phyloP scores from a whole-genome alignment of 2,797 vertebrate species.

The Diplodus puntazzo region DNA sequence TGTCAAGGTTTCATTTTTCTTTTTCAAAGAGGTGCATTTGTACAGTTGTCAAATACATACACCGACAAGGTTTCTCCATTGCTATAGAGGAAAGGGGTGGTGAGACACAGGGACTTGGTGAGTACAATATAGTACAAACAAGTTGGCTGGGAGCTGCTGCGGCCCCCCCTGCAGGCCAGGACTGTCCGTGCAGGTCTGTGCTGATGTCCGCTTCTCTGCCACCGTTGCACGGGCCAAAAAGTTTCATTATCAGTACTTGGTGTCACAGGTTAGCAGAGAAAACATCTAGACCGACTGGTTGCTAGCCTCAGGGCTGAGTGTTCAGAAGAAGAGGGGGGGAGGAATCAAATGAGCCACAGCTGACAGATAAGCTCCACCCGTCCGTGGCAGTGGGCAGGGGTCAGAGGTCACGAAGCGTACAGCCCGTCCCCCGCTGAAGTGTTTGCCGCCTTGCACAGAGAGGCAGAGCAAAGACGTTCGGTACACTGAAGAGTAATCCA shows the following conservation, averaged over 20 bases:
- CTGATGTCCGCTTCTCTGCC: conserved; percentile 70
- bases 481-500: conserved; percentile 74
- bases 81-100: conserved; percentile 77
- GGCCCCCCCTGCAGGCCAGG: conserved; percentile 64
- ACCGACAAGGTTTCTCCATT: conserved; percentile 79
- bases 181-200: conserved; percentile 68
- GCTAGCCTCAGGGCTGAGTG: conserved; percentile 66
- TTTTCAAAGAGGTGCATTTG: conserved; percentile 84
- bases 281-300: conserved; percentile 63
- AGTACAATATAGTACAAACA: conserved; percentile 83
- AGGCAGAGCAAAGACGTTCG: conserved; percentile 67
- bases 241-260: conserved; percentile 67
- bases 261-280: conserved; percentile 65
- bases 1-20: conserved; percentile 85
- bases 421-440: conserved; percentile 73
- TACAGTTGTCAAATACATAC: conserved; percentile 87
- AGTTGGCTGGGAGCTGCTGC: conserved; percentile 75
- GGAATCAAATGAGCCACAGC: conserved; percentile 58
- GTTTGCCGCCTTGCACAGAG: conserved; percentile 72
- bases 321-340: conserved; percentile 58
- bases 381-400: conserved; percentile 75
- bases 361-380: conserved; percentile 63
- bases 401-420: conserved; percentile 67
- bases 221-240: conserved; percentile 30
- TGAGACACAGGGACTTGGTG: conserved; percentile 80